These are phyloP conservation scores for Pangasius mekongensis DNA, from an alignment of 2,797 vertebrate genomes.

Conservation along the genomic window DNA sequence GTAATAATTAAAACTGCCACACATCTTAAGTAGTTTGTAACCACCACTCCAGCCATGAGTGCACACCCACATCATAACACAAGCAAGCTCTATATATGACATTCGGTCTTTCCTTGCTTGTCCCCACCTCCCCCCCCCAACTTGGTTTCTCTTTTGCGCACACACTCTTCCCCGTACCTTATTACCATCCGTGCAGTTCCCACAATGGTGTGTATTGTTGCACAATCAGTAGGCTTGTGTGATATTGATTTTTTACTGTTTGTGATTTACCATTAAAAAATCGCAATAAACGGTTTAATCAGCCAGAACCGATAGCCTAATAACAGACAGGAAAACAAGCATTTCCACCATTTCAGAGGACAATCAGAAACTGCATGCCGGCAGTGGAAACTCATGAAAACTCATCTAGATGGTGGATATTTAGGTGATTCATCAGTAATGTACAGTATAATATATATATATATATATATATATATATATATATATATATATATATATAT, in stretches of 20 bases:
- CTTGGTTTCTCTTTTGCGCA: not conserved
- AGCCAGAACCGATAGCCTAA: not conserved
- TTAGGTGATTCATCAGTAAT: not conserved
- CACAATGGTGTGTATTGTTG: not conserved
- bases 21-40: constrained; percentile 15
- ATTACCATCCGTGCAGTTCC: not conserved
- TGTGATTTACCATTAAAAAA: constrained; percentile 14
- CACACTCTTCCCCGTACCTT: not conserved
- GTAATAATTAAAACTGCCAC: constrained; percentile 29
- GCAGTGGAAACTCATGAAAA: not conserved
- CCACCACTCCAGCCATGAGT: constrained; percentile 14
- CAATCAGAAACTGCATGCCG: not conserved
- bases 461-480: no score
- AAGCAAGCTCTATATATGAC: constrained; percentile 11
- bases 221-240: constrained; percentile 8
- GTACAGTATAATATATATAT: no score
- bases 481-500: no score
- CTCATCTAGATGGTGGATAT: not conserved
- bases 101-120: constrained; percentile 5
- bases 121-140: fast-evolving
- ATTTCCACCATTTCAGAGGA: constrained; percentile 4
- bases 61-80: constrained; percentile 38
- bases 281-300: not conserved
- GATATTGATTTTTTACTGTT: constrained; percentile 3
- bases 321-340: constrained; percentile 1